These are phyloP conservation scores for Chloropsis cyanopogon DNA, from an alignment of 2,113 vertebrate species.

Conservation along the genomic window DNA sequence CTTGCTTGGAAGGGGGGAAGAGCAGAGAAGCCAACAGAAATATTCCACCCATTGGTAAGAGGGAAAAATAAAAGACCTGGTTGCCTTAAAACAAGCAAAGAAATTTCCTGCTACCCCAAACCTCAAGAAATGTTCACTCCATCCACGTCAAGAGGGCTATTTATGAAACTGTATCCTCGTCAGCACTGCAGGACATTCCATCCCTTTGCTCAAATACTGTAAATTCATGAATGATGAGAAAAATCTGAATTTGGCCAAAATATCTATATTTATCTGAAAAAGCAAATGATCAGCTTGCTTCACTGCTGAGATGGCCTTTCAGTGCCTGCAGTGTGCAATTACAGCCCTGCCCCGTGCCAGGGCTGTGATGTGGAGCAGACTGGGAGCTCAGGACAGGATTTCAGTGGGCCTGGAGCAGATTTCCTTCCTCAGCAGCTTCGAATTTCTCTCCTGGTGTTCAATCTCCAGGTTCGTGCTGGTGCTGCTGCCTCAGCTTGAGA, in stretches of 20 bases:
- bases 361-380: neutral
- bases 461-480: neutral
- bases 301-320: neutral
- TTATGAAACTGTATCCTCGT: slow-evolving; percentile 71
- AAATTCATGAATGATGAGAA: slow-evolving; percentile 67
- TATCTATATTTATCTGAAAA: slow-evolving; percentile 44
- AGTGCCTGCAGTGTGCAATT: neutral
- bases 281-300: slow-evolving; percentile 20
- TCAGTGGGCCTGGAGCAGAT: neutral
- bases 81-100: slow-evolving; percentile 20
- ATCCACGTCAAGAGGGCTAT: slow-evolving; percentile 62
- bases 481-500: neutral
- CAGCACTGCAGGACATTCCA: slow-evolving; percentile 71
- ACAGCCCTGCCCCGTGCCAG: neutral
- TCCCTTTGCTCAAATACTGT: slow-evolving; percentile 67
- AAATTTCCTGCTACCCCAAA: slow-evolving; percentile 19
- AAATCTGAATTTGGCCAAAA: slow-evolving; percentile 65
- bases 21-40: slow-evolving; percentile 42
- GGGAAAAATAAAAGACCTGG: neutral
- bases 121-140: slow-evolving; percentile 60
- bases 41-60: neutral
- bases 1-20: neutral
- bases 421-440: neutral
- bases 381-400: neutral
- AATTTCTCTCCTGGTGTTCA: neutral